Evolutionary conservation across 1,140 invertebrate species (phyloP).

Genomic region (Atopsyche davidsoni): DNA sequence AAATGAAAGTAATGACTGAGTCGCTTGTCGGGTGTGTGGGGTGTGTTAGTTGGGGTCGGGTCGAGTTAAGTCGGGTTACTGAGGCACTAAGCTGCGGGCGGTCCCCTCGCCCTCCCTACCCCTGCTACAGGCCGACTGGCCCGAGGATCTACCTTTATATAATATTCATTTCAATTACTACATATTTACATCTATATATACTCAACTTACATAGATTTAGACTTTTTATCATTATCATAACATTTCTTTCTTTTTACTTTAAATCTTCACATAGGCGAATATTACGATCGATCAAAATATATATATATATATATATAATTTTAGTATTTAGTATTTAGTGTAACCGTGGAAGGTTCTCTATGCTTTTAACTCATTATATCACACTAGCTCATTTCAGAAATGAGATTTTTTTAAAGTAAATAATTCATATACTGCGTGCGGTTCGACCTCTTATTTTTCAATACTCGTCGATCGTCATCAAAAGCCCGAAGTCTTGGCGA

Average conservation of each 20-base stretch:
- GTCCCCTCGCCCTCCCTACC: slow-evolving; percentile 14
- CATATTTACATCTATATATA: slow-evolving; percentile 31
- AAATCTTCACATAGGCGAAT: slow-evolving; percentile 28
- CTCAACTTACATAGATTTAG: slow-evolving; percentile 31
- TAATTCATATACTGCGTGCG: no score
- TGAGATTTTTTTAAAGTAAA: slow-evolving; percentile 30
- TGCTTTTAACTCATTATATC: slow-evolving; percentile 31
- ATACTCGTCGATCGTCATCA: no score
- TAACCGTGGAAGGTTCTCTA: slow-evolving; percentile 28
- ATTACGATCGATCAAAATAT: slow-evolving; percentile 31
- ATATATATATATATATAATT: slow-evolving; percentile 22
- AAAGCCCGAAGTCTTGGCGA: no score
- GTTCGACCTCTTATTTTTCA: no score
- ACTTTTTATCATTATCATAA: slow-evolving; percentile 31
- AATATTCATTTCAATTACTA: slow-evolving; percentile 24
- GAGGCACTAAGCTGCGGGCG: slow-evolving; percentile 29
- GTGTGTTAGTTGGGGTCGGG: no score
- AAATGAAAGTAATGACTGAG: slow-evolving; percentile 21
- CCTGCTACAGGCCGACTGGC: slow-evolving; percentile 21
- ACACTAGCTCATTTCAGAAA: slow-evolving; percentile 32
- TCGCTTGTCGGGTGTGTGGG: no score
- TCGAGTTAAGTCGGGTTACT: no score
- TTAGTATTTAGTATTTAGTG: slow-evolving; percentile 23
- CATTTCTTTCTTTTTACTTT: slow-evolving; percentile 28
- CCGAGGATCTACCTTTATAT: slow-evolving; percentile 23